Conservation (phyloP, 64 coral and sea anemone species). For the Stichodactyla helianthus region DNA sequence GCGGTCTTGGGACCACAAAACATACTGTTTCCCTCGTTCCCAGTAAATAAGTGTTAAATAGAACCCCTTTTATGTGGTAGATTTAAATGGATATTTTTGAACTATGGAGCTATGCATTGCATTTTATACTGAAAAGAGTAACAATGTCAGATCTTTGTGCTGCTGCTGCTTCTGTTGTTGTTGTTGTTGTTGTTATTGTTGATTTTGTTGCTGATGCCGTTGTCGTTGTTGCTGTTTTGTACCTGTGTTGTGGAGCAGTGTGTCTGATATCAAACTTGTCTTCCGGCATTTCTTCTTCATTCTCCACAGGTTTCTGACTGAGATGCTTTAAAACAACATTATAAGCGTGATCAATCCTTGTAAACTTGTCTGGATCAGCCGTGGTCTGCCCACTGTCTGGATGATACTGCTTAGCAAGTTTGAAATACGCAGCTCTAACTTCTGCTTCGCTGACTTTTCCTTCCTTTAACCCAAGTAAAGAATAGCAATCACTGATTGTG, state of each 20-base stretch:
- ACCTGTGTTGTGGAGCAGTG: conserved; percentile 64
- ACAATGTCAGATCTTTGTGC: too few species aligned
- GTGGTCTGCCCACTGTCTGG: conserved; percentile 34
- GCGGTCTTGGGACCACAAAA: too few species aligned
- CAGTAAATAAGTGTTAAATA: too few species aligned
- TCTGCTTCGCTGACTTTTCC: background rate
- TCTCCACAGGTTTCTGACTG: conserved; percentile 3
- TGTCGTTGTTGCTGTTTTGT: background rate
- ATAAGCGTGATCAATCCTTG: conserved; percentile 46
- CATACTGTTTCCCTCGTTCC: too few species aligned
- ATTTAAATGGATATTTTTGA: too few species aligned
- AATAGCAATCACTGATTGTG: background rate
- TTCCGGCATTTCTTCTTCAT: conserved; percentile 13
- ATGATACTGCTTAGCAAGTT: conserved; percentile 25
- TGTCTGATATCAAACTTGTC: conserved; percentile 46
- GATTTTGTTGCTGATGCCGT: too few species aligned
- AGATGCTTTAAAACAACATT: conserved; percentile 44
- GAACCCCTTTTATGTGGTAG: too few species aligned
- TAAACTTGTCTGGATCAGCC: conserved; percentile 39
- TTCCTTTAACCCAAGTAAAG: background rate
- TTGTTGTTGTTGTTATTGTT: too few species aligned
- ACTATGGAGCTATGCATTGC: too few species aligned
- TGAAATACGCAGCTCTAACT: conserved; percentile 3
- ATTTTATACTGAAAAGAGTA: too few species aligned
- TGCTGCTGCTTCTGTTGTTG: too few species aligned